Percentiles rank a stretch among this genome's conserved stretches.
Evolutionary conservation across 2,113 vertebrate species (phyloP).

Genomic region (Albula goreensis): DNA sequence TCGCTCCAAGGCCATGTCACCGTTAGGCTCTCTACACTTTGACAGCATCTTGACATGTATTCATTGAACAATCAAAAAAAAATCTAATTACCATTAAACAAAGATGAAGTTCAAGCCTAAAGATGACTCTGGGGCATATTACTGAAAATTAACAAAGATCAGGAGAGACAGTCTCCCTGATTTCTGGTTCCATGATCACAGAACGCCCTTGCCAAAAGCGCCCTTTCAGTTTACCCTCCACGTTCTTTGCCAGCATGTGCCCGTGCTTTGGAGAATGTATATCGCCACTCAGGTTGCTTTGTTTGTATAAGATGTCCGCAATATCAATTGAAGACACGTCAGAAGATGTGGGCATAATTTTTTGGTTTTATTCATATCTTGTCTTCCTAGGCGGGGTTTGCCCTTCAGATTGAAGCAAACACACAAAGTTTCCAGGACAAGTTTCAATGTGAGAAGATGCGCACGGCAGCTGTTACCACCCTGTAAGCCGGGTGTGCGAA

Average conservation of each 20-base stretch:
- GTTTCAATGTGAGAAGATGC: not conserved
- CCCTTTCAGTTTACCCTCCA: conserved; percentile 37
- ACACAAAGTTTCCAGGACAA: not conserved
- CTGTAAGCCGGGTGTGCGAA: not conserved
- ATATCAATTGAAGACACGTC: not conserved
- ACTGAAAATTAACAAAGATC: conserved; percentile 52
- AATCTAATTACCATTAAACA: conserved; percentile 67
- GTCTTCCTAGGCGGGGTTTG: not conserved
- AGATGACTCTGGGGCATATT: conserved; percentile 56
- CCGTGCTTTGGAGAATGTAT: not conserved
- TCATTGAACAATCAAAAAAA: conserved; percentile 49
- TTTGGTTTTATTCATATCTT: not conserved
- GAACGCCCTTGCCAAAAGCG: conserved; percentile 34
- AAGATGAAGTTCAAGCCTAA: conserved; percentile 43
- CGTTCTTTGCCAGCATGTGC: not conserved
- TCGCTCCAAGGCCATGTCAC: conserved; percentile 54
- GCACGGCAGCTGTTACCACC: conserved; percentile 21
- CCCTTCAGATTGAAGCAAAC: not conserved
- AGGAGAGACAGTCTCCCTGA: conserved; percentile 33
- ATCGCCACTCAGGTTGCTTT: not conserved
- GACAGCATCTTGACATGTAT: conserved; percentile 60
- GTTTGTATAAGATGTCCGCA: not conserved
- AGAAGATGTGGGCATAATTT: not conserved
- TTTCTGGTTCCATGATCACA: conserved; percentile 35
- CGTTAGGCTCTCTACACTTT: conserved; percentile 44